Conservation (phyloP, 2,113 vertebrate species). For the Campylorhamphus procurvoides region DNA sequence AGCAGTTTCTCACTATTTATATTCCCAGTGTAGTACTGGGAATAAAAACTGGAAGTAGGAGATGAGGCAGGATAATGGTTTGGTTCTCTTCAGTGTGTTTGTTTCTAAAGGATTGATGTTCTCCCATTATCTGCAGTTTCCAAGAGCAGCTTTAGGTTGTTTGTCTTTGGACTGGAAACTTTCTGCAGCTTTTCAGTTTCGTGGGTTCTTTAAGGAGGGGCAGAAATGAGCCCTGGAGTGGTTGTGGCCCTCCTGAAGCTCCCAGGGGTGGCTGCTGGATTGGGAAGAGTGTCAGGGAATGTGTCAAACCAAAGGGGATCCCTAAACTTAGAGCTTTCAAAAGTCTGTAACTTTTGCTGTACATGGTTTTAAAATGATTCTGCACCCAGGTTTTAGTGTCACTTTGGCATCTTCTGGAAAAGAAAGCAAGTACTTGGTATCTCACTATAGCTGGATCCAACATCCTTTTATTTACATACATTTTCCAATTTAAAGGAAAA, state of each 20-base stretch:
- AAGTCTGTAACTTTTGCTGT: neutral
- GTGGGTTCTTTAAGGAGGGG: neutral
- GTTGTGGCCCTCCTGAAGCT: neutral
- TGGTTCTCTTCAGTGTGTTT: neutral
- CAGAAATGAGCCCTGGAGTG: neutral
- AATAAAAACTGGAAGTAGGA: fast-evolving
- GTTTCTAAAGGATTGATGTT: neutral
- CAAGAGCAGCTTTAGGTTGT: neutral
- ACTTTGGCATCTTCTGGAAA: neutral
- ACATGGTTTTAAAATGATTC: neutral
- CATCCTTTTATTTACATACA: neutral
- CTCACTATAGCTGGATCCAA: fast-evolving
- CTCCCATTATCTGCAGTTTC: neutral
- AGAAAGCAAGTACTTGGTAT: neutral
- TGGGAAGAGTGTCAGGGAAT: neutral
- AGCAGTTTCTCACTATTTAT: neutral
- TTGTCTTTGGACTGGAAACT: neutral
- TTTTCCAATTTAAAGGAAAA: neutral
- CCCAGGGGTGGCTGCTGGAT: neutral
- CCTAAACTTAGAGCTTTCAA: fast-evolving
- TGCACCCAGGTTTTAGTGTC: neutral
- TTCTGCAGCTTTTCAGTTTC: neutral
- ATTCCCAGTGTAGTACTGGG: fast-evolving
- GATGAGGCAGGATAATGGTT: neutral
- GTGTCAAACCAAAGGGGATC: neutral